Evolutionary conservation across 1,140 invertebrate genomes (phyloP).

Genomic region (Eueides isabella): DNA sequence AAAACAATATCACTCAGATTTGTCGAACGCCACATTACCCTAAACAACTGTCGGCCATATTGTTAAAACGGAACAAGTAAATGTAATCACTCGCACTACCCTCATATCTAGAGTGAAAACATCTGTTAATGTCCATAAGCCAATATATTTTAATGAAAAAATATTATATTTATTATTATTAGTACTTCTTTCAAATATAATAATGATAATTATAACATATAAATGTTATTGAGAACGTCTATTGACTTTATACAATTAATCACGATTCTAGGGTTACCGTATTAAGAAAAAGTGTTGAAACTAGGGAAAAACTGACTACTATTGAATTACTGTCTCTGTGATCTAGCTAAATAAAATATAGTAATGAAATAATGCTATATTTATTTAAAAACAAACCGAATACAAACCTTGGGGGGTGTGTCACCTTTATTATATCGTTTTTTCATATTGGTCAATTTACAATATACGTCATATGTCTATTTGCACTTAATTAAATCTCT

Average conservation of each 20-base stretch:
- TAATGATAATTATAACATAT: not conserved
- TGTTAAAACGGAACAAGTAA: constrained; percentile 73
- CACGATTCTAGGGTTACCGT: constrained; percentile 38
- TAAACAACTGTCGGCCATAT: constrained; percentile 83
- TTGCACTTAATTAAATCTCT: not conserved
- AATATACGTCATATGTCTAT: constrained; percentile 5
- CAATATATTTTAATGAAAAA: not conserved
- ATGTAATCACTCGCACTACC: constrained; percentile 41
- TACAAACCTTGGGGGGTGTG: constrained; percentile 21
- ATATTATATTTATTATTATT: not conserved
- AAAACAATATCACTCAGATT: constrained; percentile 79
- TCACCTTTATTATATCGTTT: constrained; percentile 8
- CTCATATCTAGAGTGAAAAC: constrained; percentile 25
- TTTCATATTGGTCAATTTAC: constrained; percentile 21
- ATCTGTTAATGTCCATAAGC: not conserved
- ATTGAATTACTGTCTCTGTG: not conserved
- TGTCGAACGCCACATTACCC: constrained; percentile 82
- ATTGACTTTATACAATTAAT: constrained; percentile 44
- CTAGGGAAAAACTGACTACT: constrained; percentile 3
- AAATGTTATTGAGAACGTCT: constrained; percentile 36
- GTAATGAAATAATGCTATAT: not conserved
- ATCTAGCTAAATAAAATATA: not conserved
- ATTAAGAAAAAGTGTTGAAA: constrained; percentile 16
- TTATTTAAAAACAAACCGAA: not conserved
- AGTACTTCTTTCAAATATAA: constrained; percentile 1